Evolutionary conservation across 2,888 invertebrate genomes (phyloP), one percentile per base, ranked within the genome.

Genomic region (Eupsilia transversa): DNA sequence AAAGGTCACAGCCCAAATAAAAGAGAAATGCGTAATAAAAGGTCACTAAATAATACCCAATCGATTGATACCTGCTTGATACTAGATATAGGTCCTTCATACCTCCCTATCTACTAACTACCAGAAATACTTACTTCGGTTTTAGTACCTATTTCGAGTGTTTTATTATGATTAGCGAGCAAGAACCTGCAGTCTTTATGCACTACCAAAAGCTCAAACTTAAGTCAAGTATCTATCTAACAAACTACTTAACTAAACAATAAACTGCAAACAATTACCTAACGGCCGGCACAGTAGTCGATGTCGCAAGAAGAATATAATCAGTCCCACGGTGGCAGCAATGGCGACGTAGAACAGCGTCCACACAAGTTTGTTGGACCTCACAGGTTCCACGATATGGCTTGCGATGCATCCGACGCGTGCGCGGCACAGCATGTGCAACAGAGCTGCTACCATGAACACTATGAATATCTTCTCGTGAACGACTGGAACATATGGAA

Each of bases 401-500:
- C 93, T 93, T 69, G 92, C 94, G 64, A 95, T 91, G 85, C 94
- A 94, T 20, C 96, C 96, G 5, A 96, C 95, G 12, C 93, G 90
- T 3, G 96, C 96, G 2, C 96, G 94, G 81, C 96, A 96, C 82
- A 96, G 88, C 99, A 99, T 99, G 91, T 99, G 98, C 81, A 97
- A 95, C 74, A 98, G 95, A 69, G 99, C 98, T 87, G 98, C 98
- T 86, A 98, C 95, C 98, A 99, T 98, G 94, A 99, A 99, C 83
- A 97, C 96, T 90, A 99, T 98, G 95, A 99, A 99, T 89, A 99
- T 98, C 94, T 98, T 98, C 95, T 99, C 99, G 94, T 98, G 98
- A 82, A 98, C 96, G 89, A 98, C 99, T 99, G 96, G 74, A 97
- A 97, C 54, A 76, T 41, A 77, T n/a, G 33, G 57, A 87, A 79